Evolutionary conservation across 2,113 vertebrate species (phyloP).

Genomic region (Egretta garzetta): DNA sequence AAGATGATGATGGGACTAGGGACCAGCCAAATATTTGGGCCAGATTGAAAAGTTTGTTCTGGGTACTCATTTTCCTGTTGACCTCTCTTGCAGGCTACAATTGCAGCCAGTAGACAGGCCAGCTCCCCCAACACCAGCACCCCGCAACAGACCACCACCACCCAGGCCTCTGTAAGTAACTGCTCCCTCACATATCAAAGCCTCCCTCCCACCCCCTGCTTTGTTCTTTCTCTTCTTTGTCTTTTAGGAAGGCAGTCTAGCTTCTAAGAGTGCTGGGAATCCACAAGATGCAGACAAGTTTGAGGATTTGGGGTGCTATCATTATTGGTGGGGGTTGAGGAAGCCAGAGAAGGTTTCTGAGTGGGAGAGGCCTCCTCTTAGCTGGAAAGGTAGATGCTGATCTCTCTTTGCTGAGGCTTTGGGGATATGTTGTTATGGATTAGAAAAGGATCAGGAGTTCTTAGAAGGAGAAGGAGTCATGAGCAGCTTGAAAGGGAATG

Average conservation of each 20-base stretch:
- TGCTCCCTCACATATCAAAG: background rate
- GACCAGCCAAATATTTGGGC: background rate
- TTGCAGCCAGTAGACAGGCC: slow-evolving; percentile 94
- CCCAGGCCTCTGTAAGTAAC: slow-evolving; percentile 82
- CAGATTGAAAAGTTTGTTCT: background rate
- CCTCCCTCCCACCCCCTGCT: fast-evolving
- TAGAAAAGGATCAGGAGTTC: background rate
- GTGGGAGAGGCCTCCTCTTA: background rate
- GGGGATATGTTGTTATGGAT: background rate
- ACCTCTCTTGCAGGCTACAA: slow-evolving; percentile 83
- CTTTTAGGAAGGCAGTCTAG: background rate
- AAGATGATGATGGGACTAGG: background rate
- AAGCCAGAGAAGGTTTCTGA: background rate
- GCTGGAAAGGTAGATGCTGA: background rate
- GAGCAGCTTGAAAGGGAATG: background rate
- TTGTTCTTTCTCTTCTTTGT: background rate
- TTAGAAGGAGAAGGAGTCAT: background rate
- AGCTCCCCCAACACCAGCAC: slow-evolving; percentile 88
- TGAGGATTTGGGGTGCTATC: background rate
- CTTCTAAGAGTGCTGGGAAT: background rate
- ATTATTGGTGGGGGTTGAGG: background rate
- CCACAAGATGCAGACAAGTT: background rate
- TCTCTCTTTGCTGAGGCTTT: background rate
- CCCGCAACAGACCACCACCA: slow-evolving; percentile 85
- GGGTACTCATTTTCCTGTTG: background rate